A percentile compares a stretch with the other conserved stretches of the same genome.
These are phyloP conservation scores for Holacanthus passer DNA, from an alignment of 2,113 vertebrate genomes.

Conservation along the genomic window DNA sequence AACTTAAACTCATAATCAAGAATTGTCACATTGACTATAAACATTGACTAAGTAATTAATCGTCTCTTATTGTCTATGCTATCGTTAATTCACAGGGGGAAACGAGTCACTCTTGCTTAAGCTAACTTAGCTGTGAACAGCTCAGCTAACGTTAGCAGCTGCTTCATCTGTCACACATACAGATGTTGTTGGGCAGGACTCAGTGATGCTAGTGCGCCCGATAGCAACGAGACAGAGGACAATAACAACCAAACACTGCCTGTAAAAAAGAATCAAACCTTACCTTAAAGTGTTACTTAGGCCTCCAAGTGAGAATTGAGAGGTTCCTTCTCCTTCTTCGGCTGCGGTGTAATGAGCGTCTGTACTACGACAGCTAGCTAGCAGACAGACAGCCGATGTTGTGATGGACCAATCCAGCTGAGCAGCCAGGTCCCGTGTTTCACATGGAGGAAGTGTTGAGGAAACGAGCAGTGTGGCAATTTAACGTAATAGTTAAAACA, in stretches of 20 bases:
- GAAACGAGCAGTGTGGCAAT: not conserved
- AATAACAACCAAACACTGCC: not conserved
- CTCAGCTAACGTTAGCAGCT: conserved; percentile 74
- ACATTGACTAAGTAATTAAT: not conserved
- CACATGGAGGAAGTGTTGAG: conserved; percentile 10
- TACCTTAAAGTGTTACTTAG: conserved; percentile 49
- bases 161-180: conserved; percentile 65
- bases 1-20: not conserved
- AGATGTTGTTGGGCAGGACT: conserved; percentile 68
- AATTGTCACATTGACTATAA: not conserved
- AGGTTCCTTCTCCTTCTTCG: conserved; percentile 9
- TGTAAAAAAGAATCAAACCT: not conserved
- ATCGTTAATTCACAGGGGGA: not conserved
- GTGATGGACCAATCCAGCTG: conserved; percentile 64
- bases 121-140: conserved; percentile 39
- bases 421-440: conserved; percentile 35
- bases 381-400: conserved; percentile 35
- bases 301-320: not conserved
- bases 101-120: not conserved
- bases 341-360: conserved; percentile 19
- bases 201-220: conserved; percentile 41
- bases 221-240: not conserved
- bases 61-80: not conserved
- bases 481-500: not conserved
- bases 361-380: conserved; percentile 52